Percentiles rank a stretch among this genome's conserved stretches.
phyloP scores from a whole-genome alignment of 2,113 vertebrate genomes.

The Danionella cerebrum region DNA sequence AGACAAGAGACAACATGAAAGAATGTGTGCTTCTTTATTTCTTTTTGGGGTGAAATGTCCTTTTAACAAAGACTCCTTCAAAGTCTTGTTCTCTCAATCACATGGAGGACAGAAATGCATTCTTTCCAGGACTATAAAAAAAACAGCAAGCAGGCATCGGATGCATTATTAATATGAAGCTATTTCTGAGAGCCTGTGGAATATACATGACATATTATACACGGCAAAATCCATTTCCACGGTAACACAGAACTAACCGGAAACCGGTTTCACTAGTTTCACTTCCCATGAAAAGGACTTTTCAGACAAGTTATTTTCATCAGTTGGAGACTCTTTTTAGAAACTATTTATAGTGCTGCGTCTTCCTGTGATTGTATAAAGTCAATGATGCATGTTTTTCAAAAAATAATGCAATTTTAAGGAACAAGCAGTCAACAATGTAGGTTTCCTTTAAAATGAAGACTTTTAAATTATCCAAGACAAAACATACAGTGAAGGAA shows the following conservation, averaged over 20 bases:
- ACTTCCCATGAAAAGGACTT: not conserved
- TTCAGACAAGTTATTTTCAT: no score
- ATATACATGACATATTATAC: conserved; percentile 5
- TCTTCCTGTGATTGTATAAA: no score
- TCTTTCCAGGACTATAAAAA: conserved; percentile 8
- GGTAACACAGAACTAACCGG: not conserved
- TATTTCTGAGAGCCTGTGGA: not conserved
- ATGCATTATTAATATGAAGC: conserved; percentile 13
- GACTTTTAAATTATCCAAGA: no score
- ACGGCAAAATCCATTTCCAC: not conserved
- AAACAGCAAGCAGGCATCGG: conserved; percentile 6
- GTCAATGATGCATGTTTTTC: no score
- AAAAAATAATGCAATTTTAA: no score
- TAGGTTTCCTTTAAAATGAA: no score
- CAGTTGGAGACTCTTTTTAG: no score
- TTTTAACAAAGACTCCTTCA: conserved; percentile 17
- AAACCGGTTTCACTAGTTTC: not conserved
- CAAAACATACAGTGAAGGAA: no score
- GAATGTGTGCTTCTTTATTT: no score
- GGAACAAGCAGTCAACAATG: no score
- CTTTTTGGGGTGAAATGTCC: no score
- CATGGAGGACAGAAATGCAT: not conserved
- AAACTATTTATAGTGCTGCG: no score
- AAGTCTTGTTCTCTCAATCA: not conserved
- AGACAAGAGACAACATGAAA: not conserved